A percentile compares a stretch with the other conserved stretches of the same genome.
These are phyloP conservation scores for Liodrosophila aerea DNA, from an alignment of 2,888 invertebrate species.

Conservation along the genomic window DNA sequence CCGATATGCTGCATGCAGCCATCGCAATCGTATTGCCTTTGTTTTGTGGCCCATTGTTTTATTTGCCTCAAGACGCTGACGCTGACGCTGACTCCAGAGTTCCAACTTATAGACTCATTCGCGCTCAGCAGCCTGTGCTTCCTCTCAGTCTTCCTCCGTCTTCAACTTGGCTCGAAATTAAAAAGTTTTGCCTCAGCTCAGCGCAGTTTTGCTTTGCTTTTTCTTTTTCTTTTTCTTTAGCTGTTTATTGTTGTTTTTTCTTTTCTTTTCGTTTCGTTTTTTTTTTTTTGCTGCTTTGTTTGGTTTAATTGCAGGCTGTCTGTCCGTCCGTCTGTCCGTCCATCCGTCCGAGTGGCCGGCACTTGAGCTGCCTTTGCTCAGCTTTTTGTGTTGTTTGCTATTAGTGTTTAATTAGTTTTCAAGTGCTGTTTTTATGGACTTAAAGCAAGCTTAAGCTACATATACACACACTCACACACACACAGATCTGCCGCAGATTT, in stretches of 20 bases:
- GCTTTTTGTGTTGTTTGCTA: slow-evolving; percentile 63
- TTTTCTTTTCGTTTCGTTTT: background rate
- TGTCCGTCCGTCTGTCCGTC: too few species aligned
- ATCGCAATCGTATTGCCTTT: slow-evolving; percentile 42
- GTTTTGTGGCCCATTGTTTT: slow-evolving; percentile 55
- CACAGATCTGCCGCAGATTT: slow-evolving; percentile 25
- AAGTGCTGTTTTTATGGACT: slow-evolving; percentile 80
- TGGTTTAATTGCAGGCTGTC: slow-evolving; percentile 58
- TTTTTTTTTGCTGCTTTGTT: slow-evolving; percentile 32
- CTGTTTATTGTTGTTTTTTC: slow-evolving; percentile 22
- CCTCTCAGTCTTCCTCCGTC: slow-evolving; percentile 36
- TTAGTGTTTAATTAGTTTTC: slow-evolving; percentile 82
- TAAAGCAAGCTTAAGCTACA: slow-evolving; percentile 48
- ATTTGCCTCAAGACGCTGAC: slow-evolving; percentile 48
- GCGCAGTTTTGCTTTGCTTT: slow-evolving; percentile 6
- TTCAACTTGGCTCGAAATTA: slow-evolving; percentile 49
- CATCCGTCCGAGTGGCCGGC: slow-evolving; percentile 37
- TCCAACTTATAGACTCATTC: slow-evolving; percentile 71
- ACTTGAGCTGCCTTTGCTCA: slow-evolving; percentile 53
- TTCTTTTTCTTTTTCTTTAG: slow-evolving; percentile 16
- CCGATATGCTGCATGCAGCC: slow-evolving; percentile 46
- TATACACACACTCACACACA: too few species aligned
- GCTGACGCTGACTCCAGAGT: slow-evolving; percentile 36
- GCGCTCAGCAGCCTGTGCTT: slow-evolving; percentile 67
- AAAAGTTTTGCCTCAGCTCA: slow-evolving; percentile 61